These are phyloP conservation scores for Petaurus breviceps DNA, from an alignment of 2,113 vertebrate species.

Conservation along the genomic window DNA sequence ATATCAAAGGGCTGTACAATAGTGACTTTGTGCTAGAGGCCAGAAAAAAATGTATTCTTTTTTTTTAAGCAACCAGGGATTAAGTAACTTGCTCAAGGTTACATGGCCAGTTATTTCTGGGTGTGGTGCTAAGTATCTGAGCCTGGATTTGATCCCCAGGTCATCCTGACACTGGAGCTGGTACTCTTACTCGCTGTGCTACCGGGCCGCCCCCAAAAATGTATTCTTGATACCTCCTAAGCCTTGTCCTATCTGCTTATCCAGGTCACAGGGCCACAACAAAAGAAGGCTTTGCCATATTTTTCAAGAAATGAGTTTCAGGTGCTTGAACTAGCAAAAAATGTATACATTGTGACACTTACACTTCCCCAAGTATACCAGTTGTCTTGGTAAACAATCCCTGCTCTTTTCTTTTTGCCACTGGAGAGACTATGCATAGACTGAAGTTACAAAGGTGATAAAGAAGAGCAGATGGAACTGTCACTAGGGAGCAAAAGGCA, in stretches of 20 bases:
- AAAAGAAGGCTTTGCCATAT: background rate
- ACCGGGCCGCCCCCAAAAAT: no score
- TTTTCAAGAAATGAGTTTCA: background rate
- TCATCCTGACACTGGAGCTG: no score
- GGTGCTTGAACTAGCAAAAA: background rate
- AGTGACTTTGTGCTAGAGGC: background rate
- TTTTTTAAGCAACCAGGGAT: no score
- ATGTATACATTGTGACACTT: slow-evolving; percentile 1
- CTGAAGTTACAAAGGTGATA: slow-evolving; percentile 20
- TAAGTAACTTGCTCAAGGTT: no score
- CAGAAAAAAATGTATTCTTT: no score
- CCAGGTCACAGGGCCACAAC: background rate
- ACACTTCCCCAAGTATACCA: background rate
- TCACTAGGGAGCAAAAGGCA: slow-evolving; percentile 47
- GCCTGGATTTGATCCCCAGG: no score
- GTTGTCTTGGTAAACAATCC: slow-evolving; percentile 39
- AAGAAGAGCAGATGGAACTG: slow-evolving; percentile 38
- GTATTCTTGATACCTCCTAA: background rate
- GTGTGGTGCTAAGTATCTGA: no score
- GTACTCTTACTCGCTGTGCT: no score
- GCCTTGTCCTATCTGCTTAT: background rate
- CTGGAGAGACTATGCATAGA: slow-evolving; percentile 39
- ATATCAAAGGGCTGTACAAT: background rate
- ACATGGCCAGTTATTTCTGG: no score
- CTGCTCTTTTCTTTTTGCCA: slow-evolving; percentile 28